Evolutionary conservation across 2,888 invertebrate genomes (phyloP).

Genomic region (Synanthedon andrenaeformis): DNA sequence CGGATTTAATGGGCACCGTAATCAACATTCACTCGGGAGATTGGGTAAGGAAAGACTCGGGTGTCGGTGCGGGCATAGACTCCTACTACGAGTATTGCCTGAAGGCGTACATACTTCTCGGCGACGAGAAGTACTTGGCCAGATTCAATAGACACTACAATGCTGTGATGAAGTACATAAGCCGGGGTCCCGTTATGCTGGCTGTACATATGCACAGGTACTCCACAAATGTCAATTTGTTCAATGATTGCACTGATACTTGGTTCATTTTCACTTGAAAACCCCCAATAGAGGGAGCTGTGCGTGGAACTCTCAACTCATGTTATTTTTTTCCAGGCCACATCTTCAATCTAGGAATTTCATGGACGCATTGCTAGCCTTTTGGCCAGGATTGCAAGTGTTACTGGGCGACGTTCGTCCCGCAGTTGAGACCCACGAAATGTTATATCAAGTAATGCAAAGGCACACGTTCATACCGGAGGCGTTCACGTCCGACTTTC

Average conservation of each 20-base stretch:
- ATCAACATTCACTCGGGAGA: conserved; percentile 98
- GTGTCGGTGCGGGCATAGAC: conserved; percentile 99
- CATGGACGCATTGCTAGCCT: conserved; percentile 97
- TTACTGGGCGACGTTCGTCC: conserved; percentile 91
- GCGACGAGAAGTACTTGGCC: conserved; percentile 92
- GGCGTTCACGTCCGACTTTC: conserved; percentile 97
- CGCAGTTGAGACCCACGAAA: conserved; percentile 99
- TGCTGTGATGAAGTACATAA: conserved; percentile 97
- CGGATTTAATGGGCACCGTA: conserved; percentile 97
- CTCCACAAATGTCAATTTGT: conserved; percentile 1
- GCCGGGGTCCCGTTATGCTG: conserved; percentile 92
- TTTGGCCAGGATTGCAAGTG: conserved; percentile 98
- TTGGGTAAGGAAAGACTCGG: conserved; percentile 96
- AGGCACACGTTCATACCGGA: conserved; percentile 98
- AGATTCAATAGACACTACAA: conserved; percentile 96
- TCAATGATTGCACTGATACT: too few relatives aligned
- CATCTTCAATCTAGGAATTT: conserved; percentile 94
- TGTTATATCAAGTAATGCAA: conserved; percentile 98
- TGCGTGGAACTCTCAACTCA: too few relatives aligned
- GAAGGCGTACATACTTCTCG: conserved; percentile 95
- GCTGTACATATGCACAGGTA: conserved; percentile 94
- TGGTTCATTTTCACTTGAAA: too few relatives aligned
- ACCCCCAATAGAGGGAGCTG: too few relatives aligned
- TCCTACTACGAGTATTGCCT: conserved; percentile 99
- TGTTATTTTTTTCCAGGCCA: conserved; percentile 69